Evolutionary conservation across 1,140 invertebrate species (phyloP), one percentile per base, ranked within the genome.

Genomic region (Lordiphosa stackelbergi): DNA sequence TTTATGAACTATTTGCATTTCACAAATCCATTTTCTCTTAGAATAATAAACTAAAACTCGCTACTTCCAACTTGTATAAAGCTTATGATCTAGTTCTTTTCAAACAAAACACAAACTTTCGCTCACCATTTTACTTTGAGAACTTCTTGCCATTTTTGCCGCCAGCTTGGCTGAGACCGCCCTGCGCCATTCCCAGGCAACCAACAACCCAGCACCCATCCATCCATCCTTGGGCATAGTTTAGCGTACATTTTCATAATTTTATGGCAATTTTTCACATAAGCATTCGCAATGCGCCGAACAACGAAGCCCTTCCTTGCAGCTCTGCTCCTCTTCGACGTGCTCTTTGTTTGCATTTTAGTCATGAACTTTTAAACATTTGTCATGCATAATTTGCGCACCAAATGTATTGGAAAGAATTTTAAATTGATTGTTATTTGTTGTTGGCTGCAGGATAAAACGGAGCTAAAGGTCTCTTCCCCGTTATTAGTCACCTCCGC

Each of bases 331-430:
- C 48, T 38, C 54, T 22, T 16, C 45, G 42, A 11, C 8, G 4
- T 53, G 38, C 49, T 43, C 62, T 75, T 74, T 83, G 77, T 84
- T 83, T 75, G 77, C 60, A 77, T 73, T 83, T 83, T 77, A 83
- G 77, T 84, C 77, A 83, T 83, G 77, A 83, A 83, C 78, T 83
- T 84, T 83, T 77, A 77, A 83, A 49, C 77, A 83, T 83, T 83
- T 83, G 77, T 83, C 77, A 83, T 83, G 77, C 77, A 83, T 83
- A 83, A 83, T 83, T 83, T 83, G 78, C 68, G 69, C 69, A 53
- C 56, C 72, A 83, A 83, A 83, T 83, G 77, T 83, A 83, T 83
- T 84, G 77, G 77, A 83, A 83, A 77, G 72, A 83, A 83, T 83
- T 83, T 83, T 61, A 83, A 83, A 83, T 83, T 83, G 77, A 83